Conservation (phyloP, 2,888 invertebrate species). For the Lasioglossum zephyrum region DNA sequence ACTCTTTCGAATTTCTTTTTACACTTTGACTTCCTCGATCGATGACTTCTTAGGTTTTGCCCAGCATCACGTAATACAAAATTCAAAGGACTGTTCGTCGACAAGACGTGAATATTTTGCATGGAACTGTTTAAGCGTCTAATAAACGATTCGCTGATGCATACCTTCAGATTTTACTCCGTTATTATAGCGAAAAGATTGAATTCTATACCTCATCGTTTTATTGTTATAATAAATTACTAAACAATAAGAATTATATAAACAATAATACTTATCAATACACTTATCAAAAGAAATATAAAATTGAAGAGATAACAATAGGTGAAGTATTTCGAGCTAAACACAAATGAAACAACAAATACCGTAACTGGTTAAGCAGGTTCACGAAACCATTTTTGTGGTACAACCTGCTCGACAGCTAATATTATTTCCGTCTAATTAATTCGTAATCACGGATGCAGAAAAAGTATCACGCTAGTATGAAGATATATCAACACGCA, state of each 20-base stretch:
- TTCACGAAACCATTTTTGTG: background rate
- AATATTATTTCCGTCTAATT: slow-evolving; percentile 4
- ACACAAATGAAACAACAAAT: background rate
- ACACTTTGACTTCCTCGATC: slow-evolving; percentile 20
- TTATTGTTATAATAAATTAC: no score
- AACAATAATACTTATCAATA: no score
- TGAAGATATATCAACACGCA: background rate
- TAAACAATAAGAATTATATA: no score
- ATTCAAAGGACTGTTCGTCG: slow-evolving; percentile 19
- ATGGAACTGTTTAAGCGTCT: background rate
- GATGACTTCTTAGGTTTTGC: background rate
- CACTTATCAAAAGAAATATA: no score
- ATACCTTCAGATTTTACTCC: background rate
- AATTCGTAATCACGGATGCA: background rate
- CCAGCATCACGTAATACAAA: slow-evolving; percentile 5
- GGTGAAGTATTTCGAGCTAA: background rate
- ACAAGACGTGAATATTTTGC: background rate
- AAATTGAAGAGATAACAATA: background rate
- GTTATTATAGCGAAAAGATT: background rate
- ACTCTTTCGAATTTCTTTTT: slow-evolving; percentile 61
- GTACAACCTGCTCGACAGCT: background rate
- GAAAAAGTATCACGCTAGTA: background rate
- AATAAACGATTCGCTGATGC: background rate
- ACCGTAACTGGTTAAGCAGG: background rate
- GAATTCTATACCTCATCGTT: background rate